phyloP scores from a whole-genome alignment of 2,113 vertebrate genomes.

The Alligator mississippiensis region DNA sequence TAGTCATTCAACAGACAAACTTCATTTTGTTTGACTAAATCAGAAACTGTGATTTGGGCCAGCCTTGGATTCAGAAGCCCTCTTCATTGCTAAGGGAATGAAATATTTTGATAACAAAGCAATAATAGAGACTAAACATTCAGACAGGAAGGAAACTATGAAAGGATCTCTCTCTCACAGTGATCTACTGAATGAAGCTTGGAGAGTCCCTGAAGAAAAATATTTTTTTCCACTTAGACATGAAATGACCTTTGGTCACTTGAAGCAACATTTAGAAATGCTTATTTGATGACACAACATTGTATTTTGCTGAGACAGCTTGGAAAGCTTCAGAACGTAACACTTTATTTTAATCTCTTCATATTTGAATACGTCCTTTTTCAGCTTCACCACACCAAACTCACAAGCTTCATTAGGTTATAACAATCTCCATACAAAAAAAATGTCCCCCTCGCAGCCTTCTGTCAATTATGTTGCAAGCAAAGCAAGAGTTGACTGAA shows the following conservation, averaged over 20 bases:
- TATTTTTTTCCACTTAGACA: not conserved
- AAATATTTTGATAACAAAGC: too few relatives aligned
- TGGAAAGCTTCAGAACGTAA: constrained; percentile 37
- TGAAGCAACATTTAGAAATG: constrained; percentile 1
- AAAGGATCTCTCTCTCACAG: not conserved
- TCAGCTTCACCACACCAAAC: not conserved
- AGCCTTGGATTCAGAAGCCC: not conserved
- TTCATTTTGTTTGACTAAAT: not conserved
- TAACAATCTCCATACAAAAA: constrained; percentile 29
- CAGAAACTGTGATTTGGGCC: not conserved
- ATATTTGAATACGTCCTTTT: not conserved
- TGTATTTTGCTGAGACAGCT: constrained; percentile 21
- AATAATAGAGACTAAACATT: not conserved
- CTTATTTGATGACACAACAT: not conserved
- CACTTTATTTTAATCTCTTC: constrained; percentile 25
- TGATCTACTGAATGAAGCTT: not conserved
- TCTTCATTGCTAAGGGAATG: not conserved
- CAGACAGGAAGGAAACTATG: not conserved
- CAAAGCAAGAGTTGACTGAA: constrained; percentile 10
- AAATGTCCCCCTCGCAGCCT: not conserved
- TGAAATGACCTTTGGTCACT: not conserved
- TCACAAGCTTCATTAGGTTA: constrained; percentile 41
- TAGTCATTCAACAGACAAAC: not conserved
- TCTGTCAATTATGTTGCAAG: constrained; percentile 35
- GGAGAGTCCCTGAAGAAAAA: not conserved